Evolutionary conservation across 2,888 invertebrate species (phyloP), one percentile per base, ranked within the genome.

Genomic region (Craniophora ligustri): DNA sequence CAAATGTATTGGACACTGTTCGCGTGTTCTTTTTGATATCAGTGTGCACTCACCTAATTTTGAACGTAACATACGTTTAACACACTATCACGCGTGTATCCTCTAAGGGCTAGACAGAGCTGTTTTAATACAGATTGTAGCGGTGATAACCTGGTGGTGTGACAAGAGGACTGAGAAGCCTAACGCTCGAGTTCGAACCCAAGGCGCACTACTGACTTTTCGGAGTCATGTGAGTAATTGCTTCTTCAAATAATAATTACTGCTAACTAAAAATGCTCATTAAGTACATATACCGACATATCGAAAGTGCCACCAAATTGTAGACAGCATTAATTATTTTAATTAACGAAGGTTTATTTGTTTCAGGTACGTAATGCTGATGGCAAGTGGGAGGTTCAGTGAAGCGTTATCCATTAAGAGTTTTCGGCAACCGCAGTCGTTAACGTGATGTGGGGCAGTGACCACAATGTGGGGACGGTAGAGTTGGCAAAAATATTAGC

Each of bases 1-100:
- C 81, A 81, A 86, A 84, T 85, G 85, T 88, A 88, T 88, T 86
- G 85, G 86, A 85, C 84, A 87, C 81, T 81, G 48, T 56, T 65
- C 15, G 79, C 79, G 75, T 76, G 76, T 83, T 79, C 76, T 82
- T 80, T 79, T 71, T 72, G 67, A 39, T 34, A 45, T 35, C 50
- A 55, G 69, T 82, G 78, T 82, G 75, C 75, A 57, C 44, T 35
- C 30, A 26, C 41, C 32, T 42, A 66, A 75, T 30, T 59, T 62
- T 44, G 42, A 14, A 51, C 18, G 30, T 7, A 28, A 15, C 5
- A n/a, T n/a, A 10, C 26, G n/a, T 26, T n/a, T 10, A 11, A 11
- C 2, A 28, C 1, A 23, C n/a, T n/a, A n/a, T n/a, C n/a, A n/a
- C n/a, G n/a, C n/a, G n/a, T n/a, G n/a, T n/a, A n/a, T n/a, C n/a